Percentiles rank a stretch among this genome's conserved stretches.
Evolutionary conservation across 1,140 invertebrate species (phyloP).

Genomic region (Formica exsecta): DNA sequence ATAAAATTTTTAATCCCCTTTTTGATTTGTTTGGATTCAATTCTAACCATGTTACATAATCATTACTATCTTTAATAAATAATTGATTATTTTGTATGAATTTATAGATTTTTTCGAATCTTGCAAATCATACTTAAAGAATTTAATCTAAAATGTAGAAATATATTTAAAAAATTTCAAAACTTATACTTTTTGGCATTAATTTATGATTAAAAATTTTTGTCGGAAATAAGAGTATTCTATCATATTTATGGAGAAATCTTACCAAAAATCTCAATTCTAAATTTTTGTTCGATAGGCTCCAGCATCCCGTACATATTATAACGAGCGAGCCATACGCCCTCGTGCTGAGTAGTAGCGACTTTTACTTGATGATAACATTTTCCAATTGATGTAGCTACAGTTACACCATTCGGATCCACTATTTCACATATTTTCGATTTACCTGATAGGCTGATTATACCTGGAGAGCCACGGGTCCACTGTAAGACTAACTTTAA

Average conservation of each 20-base stretch:
- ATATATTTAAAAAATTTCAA: neutral
- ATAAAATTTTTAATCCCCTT: neutral
- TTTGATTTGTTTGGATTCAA: neutral
- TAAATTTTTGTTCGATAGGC: constrained; percentile 57
- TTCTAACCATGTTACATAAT: neutral
- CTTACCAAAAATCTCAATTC: constrained; percentile 69
- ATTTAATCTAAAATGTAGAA: neutral
- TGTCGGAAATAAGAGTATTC: neutral
- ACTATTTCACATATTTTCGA: constrained; percentile 66
- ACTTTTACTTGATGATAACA: constrained; percentile 68
- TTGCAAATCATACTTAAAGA: neutral
- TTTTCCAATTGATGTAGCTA: constrained; percentile 39
- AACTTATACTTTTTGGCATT: neutral
- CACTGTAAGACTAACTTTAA: neutral
- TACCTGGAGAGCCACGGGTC: constrained; percentile 1
- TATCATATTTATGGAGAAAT: neutral
- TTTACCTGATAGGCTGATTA: constrained; percentile 9
- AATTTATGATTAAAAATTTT: neutral
- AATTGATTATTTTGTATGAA: neutral
- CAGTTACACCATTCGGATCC: constrained; percentile 65
- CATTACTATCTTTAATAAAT: neutral
- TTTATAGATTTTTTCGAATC: neutral
- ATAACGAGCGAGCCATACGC: constrained; percentile 73
- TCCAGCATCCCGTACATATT: constrained; percentile 60
- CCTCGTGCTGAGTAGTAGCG: constrained; percentile 72